Conservation (phyloP, 2,113 vertebrate species). For the Arothron firmamentum region DNA sequence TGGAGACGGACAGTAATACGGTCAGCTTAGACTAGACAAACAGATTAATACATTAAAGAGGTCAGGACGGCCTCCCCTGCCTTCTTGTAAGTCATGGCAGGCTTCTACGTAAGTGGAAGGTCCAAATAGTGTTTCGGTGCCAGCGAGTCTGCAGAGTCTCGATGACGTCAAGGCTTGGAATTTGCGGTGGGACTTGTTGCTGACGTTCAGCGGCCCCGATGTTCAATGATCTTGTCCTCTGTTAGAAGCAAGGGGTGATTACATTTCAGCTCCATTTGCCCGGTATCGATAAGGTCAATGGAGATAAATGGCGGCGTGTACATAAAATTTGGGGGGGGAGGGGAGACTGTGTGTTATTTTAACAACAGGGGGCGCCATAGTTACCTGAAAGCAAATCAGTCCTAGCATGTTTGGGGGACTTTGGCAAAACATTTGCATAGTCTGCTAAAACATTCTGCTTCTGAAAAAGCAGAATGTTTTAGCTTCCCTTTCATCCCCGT, state of each 20-base stretch:
- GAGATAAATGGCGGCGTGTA: slow-evolving; percentile 44
- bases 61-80: slow-evolving; percentile 55
- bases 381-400: slow-evolving; percentile 34
- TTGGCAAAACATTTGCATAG: slow-evolving; percentile 35
- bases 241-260: slow-evolving; percentile 43
- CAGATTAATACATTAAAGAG: slow-evolving; percentile 71
- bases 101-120: slow-evolving; percentile 59
- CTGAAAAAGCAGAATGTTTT: slow-evolving; percentile 15
- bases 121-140: slow-evolving; percentile 63
- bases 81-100: slow-evolving; percentile 68
- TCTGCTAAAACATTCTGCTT: too few species aligned
- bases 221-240: slow-evolving; percentile 39
- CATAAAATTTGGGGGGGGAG: slow-evolving; percentile 26
- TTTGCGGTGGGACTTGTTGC: slow-evolving; percentile 47
- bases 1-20: slow-evolving; percentile 71
- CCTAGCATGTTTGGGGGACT: slow-evolving; percentile 12
- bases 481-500: slow-evolving; percentile 7
- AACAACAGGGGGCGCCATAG: background rate
- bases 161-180: slow-evolving; percentile 57
- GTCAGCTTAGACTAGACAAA: slow-evolving; percentile 69
- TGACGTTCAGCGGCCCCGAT: slow-evolving; percentile 37
- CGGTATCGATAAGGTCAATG: slow-evolving; percentile 50
- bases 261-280: slow-evolving; percentile 52
- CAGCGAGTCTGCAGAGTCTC: slow-evolving; percentile 56
- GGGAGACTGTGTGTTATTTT: slow-evolving; percentile 18